Evolutionary conservation across 2,888 invertebrate species (phyloP).

Genomic region (Xestia rhomboidea): DNA sequence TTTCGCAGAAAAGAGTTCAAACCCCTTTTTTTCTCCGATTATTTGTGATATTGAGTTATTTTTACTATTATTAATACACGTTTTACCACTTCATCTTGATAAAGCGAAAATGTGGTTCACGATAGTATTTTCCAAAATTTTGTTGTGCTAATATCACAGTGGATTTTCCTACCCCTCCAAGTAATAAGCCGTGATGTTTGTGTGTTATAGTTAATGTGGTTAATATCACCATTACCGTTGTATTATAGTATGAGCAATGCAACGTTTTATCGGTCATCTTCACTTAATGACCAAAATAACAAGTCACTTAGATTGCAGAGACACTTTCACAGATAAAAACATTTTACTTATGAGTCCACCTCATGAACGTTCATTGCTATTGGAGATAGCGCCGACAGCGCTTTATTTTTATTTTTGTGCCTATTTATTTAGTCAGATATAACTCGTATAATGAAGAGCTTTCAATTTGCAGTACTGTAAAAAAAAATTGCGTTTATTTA

Average conservation of each 20-base stretch:
- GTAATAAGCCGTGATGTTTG: too few relatives aligned
- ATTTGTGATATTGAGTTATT: background rate
- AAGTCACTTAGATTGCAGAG: slow-evolving; percentile 40
- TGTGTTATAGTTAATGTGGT: background rate
- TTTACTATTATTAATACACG: background rate
- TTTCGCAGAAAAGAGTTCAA: background rate
- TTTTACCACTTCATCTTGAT: background rate
- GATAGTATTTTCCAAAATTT: background rate
- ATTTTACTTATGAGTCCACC: slow-evolving; percentile 54
- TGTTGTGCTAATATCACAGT: background rate
- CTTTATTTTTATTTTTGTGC: slow-evolving; percentile 7
- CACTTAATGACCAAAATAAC: slow-evolving; percentile 57
- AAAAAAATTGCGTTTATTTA: background rate
- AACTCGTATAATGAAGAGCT: background rate
- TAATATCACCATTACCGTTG: slow-evolving; percentile 20
- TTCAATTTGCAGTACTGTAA: slow-evolving; percentile 10
- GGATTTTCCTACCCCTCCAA: background rate
- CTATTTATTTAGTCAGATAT: slow-evolving; percentile 20
- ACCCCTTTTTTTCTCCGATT: background rate
- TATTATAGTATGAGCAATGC: slow-evolving; percentile 20
- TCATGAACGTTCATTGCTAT: slow-evolving; percentile 37
- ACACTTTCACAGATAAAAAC: slow-evolving; percentile 47
- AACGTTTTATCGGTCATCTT: slow-evolving; percentile 38
- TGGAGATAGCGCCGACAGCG: slow-evolving; percentile 32
- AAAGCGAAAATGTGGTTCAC: background rate